Percentiles rank a stretch among this genome's conserved stretches.
phyloP scores from a whole-genome alignment of 1,140 invertebrate species.

The Lepidurus packardi region DNA sequence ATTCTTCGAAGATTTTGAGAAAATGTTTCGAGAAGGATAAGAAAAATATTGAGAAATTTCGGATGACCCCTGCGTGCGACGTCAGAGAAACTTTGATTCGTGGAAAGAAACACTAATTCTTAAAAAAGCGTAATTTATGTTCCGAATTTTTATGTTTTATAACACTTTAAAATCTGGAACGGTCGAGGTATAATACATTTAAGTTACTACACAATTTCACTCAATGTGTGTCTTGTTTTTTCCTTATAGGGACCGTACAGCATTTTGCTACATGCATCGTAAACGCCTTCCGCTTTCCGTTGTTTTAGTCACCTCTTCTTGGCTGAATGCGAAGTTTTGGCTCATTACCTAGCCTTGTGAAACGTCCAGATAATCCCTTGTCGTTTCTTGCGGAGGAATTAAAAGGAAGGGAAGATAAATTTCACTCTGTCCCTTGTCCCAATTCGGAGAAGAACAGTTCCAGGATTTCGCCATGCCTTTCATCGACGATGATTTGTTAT shows the following conservation, averaged over 20 bases:
- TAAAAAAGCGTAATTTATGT: too few relatives aligned
- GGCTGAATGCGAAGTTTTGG: slow-evolving; percentile 1
- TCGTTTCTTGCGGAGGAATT: not conserved
- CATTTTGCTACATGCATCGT: slow-evolving; percentile 18
- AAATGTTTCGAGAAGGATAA: too few relatives aligned
- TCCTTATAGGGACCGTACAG: not conserved
- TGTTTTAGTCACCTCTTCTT: slow-evolving; percentile 7
- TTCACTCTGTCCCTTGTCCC: not conserved
- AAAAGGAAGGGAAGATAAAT: not conserved
- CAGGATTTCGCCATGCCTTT: slow-evolving; percentile 67
- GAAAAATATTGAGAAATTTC: too few relatives aligned
- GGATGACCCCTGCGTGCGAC: too few relatives aligned
- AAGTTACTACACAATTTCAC: not conserved
- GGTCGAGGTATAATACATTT: not conserved
- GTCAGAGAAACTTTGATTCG: too few relatives aligned
- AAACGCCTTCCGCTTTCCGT: not conserved
- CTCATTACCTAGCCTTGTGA: not conserved
- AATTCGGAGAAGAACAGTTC: not conserved
- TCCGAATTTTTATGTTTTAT: too few relatives aligned
- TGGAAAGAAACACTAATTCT: too few relatives aligned
- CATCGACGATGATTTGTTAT: slow-evolving; percentile 85
- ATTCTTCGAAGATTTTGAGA: too few relatives aligned
- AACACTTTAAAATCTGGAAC: not conserved
- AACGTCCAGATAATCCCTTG: not conserved
- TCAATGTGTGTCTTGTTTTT: not conserved